Percentiles rank a stretch among this genome's conserved stretches.
These are phyloP conservation scores for Deroplatys truncata DNA, from an alignment of 2,888 invertebrate genomes.

Conservation along the genomic window DNA sequence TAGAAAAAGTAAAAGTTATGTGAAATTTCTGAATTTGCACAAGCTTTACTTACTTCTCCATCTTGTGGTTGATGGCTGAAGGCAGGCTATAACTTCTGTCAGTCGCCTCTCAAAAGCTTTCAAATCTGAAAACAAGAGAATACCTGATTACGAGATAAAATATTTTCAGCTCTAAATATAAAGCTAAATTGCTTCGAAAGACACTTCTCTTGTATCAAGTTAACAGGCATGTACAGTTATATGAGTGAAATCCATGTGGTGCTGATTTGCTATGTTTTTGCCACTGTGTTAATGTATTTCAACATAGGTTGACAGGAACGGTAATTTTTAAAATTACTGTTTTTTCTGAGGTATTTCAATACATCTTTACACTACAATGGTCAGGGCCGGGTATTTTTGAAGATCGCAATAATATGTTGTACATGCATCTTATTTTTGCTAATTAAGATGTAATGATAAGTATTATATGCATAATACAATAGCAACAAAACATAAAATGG, in stretches of 20 bases:
- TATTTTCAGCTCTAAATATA: not conserved
- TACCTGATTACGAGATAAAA: not conserved
- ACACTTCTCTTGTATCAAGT: not conserved
- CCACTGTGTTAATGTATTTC: not conserved
- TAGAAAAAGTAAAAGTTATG: too few relatives aligned
- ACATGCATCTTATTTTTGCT: too few relatives aligned
- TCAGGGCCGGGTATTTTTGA: too few relatives aligned
- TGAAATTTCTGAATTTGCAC: too few relatives aligned
- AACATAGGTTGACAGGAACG: not conserved
- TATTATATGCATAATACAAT: too few relatives aligned
- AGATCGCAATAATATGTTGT: too few relatives aligned
- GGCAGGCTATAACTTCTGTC: constrained; percentile 94
- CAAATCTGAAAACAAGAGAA: constrained; percentile 66
- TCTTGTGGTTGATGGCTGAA: constrained; percentile 89
- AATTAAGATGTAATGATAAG: too few relatives aligned
- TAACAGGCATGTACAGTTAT: too few relatives aligned
- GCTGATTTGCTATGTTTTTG: not conserved
- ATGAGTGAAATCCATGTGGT: not conserved
- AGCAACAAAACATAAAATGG: too few relatives aligned
- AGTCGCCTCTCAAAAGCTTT: constrained; percentile 96
- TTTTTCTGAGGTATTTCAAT: too few relatives aligned
- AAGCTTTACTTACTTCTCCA: constrained; percentile 80
- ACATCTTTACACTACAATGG: too few relatives aligned
- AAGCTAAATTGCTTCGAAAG: not conserved
- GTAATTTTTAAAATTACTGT: too few relatives aligned